A percentile compares a stretch with the other conserved stretches of the same genome.
phyloP scores from a whole-genome alignment of 2,113 vertebrate genomes.

The Oceanites oceanicus region DNA sequence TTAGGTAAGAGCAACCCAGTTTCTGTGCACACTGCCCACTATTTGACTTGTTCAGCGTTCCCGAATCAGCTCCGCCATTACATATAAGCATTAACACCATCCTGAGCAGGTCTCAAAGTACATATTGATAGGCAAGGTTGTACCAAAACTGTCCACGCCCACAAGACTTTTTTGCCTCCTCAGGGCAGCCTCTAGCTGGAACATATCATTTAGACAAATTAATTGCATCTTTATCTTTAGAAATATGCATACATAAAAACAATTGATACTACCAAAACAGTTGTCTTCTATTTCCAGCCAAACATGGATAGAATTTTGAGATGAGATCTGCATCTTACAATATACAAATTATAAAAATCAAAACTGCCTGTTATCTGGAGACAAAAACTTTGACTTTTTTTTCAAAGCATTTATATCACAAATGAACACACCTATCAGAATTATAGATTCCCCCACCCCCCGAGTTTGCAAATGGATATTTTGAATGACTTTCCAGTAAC shows the following conservation, averaged over 20 bases:
- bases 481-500: not conserved
- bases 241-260: not conserved
- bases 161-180: not conserved
- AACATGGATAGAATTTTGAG: not conserved
- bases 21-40: not conserved
- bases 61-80: not conserved
- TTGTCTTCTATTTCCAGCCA: not conserved
- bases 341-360: not conserved
- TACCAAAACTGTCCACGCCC: not conserved
- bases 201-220: not conserved
- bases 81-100: fast-evolving
- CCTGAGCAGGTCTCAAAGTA: not conserved
- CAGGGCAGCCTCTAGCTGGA: not conserved
- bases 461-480: not conserved
- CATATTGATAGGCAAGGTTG: not conserved
- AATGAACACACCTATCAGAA: not conserved
- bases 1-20: not conserved
- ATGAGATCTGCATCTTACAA: not conserved
- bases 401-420: not conserved
- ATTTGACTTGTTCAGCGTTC: not conserved
- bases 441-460: fast-evolving
- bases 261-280: not conserved
- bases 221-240: not conserved
- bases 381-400: not conserved
- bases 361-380: not conserved